Base-by-base conservation (phyloP, 2,113 vertebrate genomes). In the Ageneiosus marmoratus region DNA sequence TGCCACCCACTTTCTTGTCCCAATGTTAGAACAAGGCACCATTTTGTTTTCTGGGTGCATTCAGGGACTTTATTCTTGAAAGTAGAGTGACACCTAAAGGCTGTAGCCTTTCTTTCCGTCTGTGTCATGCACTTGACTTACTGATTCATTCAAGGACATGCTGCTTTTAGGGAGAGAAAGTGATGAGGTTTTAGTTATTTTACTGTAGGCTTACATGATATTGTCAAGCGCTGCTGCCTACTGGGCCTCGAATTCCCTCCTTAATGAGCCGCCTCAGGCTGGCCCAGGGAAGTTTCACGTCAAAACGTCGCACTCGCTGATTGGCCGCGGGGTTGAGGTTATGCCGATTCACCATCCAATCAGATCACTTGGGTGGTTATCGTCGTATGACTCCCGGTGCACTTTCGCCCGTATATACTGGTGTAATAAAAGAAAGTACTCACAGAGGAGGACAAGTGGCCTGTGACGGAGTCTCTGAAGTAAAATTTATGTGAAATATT, bases 71-170 rank as follows among this genome's bases (percentile, higher is more conserved):
- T 90, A 96, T 96, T 97, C 92, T 93, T 98, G 96, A 97, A 98
- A 95, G 94, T 96, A 98, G 94, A 97, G 96, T 97, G 96, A 98
- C 97, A 97, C 96, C 97, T 98, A 97, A 98, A 98, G 97, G 96
- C 95, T 93, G 84, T 93, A 95, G 95, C 92, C 94, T 83, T 65
- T 81, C 75, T 22, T 83, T 81, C 84, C 51, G 84, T 82, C 79
- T 24, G 55, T 69, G 27, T 77, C 74, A 79, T 77, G 73, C 32
- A 84, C 86, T 81, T 82, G 89, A 80, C 50, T 79, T 89, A 89
- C 91, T 86, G 92, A 93, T 93, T 94, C 91, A 96, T 93, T 96
- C 95, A 97, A 97, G 96, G 96, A 93, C 96, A 96, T 93, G 91
- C 92, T 93, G 93, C 91, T 94, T 95, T 91, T 67, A 16, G 70